A percentile compares a stretch with the other conserved stretches of the same genome.
Evolutionary conservation across 2,113 vertebrate genomes (phyloP).

Genomic region (Epinephelus cyanopodus): DNA sequence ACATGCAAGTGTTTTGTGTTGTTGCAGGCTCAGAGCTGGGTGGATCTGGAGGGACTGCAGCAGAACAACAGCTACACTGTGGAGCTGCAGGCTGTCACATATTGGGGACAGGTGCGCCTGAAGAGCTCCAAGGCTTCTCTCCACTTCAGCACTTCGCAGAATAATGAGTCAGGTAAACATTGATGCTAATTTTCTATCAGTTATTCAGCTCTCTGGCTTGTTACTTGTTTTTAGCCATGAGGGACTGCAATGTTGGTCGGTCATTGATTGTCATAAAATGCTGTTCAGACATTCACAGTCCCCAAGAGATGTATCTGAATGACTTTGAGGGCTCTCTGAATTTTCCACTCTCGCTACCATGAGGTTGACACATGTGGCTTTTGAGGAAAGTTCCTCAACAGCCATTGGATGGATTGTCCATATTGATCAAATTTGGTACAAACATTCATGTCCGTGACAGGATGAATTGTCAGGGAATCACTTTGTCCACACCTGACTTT

Average conservation of each 20-base stretch:
- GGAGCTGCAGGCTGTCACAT: conserved; percentile 92
- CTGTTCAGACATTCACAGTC: not conserved
- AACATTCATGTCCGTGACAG: not conserved
- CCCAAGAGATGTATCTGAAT: not conserved
- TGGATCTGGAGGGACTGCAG: conserved; percentile 90
- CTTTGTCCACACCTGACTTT: not conserved
- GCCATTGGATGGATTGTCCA: not conserved
- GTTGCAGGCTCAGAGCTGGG: conserved; percentile 87
- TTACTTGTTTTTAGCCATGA: not conserved
- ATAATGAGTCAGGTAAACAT: conserved; percentile 84
- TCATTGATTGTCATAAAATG: not conserved
- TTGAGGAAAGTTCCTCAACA: not conserved
- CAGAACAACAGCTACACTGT: conserved; percentile 90
- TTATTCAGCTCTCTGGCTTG: not conserved
- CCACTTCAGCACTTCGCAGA: conserved; percentile 86
- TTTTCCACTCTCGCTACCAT: not conserved
- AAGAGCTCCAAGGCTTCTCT: conserved; percentile 93
- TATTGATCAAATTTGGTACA: not conserved
- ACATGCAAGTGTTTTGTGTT: conserved; percentile 52
- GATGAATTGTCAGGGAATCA: not conserved
- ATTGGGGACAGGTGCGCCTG: conserved; percentile 94
- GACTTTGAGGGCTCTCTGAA: not conserved
- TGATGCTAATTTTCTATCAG: not conserved
- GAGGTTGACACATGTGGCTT: not conserved
- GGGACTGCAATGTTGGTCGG: not conserved